Percentiles rank a stretch among this genome's conserved stretches.
These are phyloP conservation scores for Drosophila ohnishii DNA, from an alignment of 1,140 invertebrate species.

Conservation along the genomic window DNA sequence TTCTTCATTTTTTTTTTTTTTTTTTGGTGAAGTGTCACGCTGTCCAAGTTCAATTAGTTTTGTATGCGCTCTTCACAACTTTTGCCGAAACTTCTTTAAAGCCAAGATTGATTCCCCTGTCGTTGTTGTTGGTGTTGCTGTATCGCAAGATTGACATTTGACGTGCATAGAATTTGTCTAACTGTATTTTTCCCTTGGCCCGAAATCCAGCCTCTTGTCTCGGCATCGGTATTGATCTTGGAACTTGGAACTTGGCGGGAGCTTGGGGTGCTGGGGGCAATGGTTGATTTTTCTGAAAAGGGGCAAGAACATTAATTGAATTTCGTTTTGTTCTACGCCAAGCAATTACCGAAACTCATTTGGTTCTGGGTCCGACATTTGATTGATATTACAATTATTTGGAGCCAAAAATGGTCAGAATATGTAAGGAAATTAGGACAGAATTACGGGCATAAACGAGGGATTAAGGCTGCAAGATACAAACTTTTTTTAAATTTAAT, in stretches of 20 bases:
- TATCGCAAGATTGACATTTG: conserved; percentile 73
- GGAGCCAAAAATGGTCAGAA: not conserved
- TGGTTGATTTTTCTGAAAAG: conserved; percentile 16
- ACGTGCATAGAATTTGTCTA: conserved; percentile 80
- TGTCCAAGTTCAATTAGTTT: conserved; percentile 81
- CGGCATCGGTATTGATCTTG: conserved; percentile 43
- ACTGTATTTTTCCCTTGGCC: conserved; percentile 70
- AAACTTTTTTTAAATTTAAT: too few relatives aligned
- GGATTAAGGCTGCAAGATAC: not conserved
- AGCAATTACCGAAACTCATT: conserved; percentile 20
- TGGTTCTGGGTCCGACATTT: conserved; percentile 17
- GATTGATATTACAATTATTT: conserved; percentile 33
- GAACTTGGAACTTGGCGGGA: conserved; percentile 14
- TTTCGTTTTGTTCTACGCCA: conserved; percentile 20
- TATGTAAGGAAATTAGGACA: not conserved
- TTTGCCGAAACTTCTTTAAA: conserved; percentile 67
- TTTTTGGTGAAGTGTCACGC: conserved; percentile 73
- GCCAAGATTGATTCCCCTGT: conserved; percentile 72
- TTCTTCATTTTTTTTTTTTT: conserved; percentile 12
- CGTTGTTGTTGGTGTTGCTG: conserved; percentile 39
- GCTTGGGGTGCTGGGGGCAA: conserved; percentile 17
- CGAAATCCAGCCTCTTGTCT: conserved; percentile 39
- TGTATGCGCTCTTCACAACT: conserved; percentile 72
- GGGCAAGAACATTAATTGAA: conserved; percentile 10
- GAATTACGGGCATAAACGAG: too few relatives aligned